phyloP scores from a whole-genome alignment of 2,797 vertebrate genomes.

The Orestias chungarensis region DNA sequence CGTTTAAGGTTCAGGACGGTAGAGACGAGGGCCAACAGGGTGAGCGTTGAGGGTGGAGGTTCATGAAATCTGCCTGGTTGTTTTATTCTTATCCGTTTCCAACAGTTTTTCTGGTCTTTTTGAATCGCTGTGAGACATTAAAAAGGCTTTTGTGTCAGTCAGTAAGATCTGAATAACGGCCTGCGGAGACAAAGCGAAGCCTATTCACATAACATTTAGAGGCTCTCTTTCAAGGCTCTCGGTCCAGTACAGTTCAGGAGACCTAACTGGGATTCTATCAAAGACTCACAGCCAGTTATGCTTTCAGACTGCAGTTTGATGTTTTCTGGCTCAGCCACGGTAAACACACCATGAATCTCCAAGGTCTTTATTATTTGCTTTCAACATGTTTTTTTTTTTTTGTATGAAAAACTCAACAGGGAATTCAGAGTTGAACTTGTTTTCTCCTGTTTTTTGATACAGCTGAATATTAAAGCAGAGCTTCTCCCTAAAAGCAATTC shows the following conservation, averaged over 20 bases:
- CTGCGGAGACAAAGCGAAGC: conserved; percentile 44
- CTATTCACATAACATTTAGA: conserved; percentile 40
- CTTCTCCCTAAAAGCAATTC: conserved; percentile 59
- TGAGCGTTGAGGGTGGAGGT: background rate
- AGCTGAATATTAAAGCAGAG: conserved; percentile 56
- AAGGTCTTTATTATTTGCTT: conserved; percentile 49
- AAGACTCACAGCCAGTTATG: conserved; percentile 33
- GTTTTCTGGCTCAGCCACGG: conserved; percentile 31
- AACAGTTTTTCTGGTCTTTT: conserved; percentile 46
- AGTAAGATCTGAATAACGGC: conserved; percentile 52
- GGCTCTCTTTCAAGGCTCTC: conserved; percentile 14
- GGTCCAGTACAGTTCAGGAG: conserved; percentile 32
- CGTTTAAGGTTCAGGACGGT: conserved; percentile 45
- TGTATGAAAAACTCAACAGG: conserved; percentile 33
- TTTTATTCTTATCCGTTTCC: conserved; percentile 25
- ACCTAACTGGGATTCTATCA: conserved; percentile 24
- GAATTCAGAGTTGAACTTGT: conserved; percentile 24
- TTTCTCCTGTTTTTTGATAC: conserved; percentile 26
- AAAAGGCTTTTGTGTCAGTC: conserved; percentile 56
- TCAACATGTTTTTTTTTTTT: conserved; percentile 35
- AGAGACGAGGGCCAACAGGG: conserved; percentile 26
- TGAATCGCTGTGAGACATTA: conserved; percentile 17
- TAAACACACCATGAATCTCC: conserved; percentile 40
- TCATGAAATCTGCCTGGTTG: conserved; percentile 30
- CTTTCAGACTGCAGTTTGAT: conserved; percentile 48